Base-by-base conservation (phyloP, 2,888 invertebrate genomes). In the Athalia rosae region DNA sequence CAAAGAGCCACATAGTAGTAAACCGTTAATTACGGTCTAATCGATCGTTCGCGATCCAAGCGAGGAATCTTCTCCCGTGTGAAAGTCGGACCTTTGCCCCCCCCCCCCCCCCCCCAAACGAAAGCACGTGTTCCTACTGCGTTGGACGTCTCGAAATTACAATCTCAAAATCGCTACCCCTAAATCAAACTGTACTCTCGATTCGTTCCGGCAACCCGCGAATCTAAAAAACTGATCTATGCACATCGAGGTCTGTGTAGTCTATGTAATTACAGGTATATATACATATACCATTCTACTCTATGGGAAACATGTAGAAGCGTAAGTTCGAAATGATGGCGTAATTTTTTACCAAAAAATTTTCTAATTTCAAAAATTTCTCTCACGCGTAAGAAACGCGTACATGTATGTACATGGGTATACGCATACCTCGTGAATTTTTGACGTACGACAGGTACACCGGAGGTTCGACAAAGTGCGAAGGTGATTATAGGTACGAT, bases 21-120 rank as follows among this genome's bases (percentile, higher is more conserved):
- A 15, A 71, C 58, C 58, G 50, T 58, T 45, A 58, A 71, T 71
- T 71, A 28, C 8, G 15, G 45, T 58, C 56, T 58, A 56, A 71
- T 58, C 58, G 13, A 71, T 71, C 15, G 71, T 56, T 58, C 7
- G 13, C 45, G 41, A 56, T 71, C 56, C 8, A 9, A 53, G 67
- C 5, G 0, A 28, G 50, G 45, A 50, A 74, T 15, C 48, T 74
- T 61, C 61, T 62, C 47, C 28, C 74, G 74, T 61, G 62, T 62
- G 74, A 74, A 74, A 74, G 74, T 74, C 59, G 48, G 48, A 74
- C 71, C 71, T 71, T 71, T 58, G 71, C 61, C 59, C 50, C n/a
- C n/a, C n/a, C n/a, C n/a, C n/a, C n/a, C n/a, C n/a, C n/a, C n/a
- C n/a, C n/a, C 61, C n/a, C 47, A 15, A 62, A 74, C 48, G 48